phyloP scores from a whole-genome alignment of 2,888 invertebrate species.

The Calliopum simillimum region DNA sequence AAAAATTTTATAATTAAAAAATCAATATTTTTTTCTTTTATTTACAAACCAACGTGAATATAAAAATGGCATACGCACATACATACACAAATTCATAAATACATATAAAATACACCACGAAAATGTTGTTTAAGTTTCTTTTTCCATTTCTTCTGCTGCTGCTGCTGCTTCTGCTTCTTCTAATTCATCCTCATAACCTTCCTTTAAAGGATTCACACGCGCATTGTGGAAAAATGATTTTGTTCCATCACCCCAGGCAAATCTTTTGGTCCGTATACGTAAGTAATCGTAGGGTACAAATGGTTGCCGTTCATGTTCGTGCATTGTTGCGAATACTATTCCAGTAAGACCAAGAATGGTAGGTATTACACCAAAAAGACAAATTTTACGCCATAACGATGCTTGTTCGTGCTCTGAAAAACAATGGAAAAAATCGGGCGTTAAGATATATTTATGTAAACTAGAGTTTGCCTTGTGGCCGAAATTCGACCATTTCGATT shows the following conservation, averaged over 20 bases:
- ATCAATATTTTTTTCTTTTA: background rate
- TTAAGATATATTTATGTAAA: too few species aligned
- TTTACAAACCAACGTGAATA: too few species aligned
- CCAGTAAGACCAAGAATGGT: slow-evolving; percentile 33
- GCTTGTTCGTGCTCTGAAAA: background rate
- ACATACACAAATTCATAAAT: background rate
- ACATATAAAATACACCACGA: too few species aligned
- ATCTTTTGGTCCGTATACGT: slow-evolving; percentile 81
- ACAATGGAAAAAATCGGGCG: too few species aligned
- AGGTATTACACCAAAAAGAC: slow-evolving; percentile 37
- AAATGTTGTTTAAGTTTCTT: slow-evolving; percentile 42
- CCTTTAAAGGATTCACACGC: slow-evolving; percentile 78
- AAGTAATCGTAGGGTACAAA: slow-evolving; percentile 82
- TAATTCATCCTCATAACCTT: slow-evolving; percentile 71
- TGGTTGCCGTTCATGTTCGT: slow-evolving; percentile 69
- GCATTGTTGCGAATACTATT: slow-evolving; percentile 25
- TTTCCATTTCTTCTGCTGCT: background rate
- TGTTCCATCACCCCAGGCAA: slow-evolving; percentile 92
- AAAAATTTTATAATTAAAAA: slow-evolving; percentile 8
- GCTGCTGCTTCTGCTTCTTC: background rate
- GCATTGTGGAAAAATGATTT: slow-evolving; percentile 87
- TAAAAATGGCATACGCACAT: too few species aligned
- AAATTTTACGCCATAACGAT: slow-evolving; percentile 21
- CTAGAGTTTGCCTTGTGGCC: too few species aligned
- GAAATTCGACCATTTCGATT: too few species aligned